These are phyloP conservation scores for Carposina sasakii DNA, from an alignment of 1,140 invertebrate genomes.

Conservation along the genomic window DNA sequence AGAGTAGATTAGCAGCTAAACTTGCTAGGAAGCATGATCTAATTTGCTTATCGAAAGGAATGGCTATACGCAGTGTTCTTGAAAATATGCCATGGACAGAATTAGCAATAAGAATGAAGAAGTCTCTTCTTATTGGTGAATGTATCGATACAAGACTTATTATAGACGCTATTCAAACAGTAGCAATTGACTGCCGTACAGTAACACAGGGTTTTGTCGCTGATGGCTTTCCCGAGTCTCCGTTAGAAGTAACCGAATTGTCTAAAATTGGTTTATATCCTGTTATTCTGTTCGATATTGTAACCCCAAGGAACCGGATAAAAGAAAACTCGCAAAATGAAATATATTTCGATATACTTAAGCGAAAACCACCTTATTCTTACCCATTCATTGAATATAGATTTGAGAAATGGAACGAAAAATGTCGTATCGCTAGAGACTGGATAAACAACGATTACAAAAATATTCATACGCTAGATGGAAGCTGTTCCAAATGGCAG, in stretches of 20 bases:
- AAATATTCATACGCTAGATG: conserved; percentile 61
- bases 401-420: conserved; percentile 57
- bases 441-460: conserved; percentile 71
- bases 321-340: conserved; percentile 53
- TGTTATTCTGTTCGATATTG: conserved; percentile 70
- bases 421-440: conserved; percentile 41
- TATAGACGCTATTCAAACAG: conserved; percentile 66
- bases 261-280: conserved; percentile 68
- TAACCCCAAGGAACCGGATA: conserved; percentile 40
- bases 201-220: conserved; percentile 71
- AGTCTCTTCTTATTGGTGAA: conserved; percentile 49
- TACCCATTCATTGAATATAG: conserved; percentile 54
- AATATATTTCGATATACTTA: conserved; percentile 42
- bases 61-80: conserved; percentile 64
- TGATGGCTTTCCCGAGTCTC: conserved; percentile 73
- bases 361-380: conserved; percentile 55
- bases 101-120: conserved; percentile 51
- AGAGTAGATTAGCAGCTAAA: conserved; percentile 78
- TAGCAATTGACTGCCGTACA: conserved; percentile 56
- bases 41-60: conserved; percentile 66
- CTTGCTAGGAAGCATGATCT: conserved; percentile 68
- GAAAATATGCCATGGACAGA: conserved; percentile 64
- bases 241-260: conserved; percentile 63
- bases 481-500: conserved; percentile 64
- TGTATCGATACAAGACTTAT: conserved; percentile 52